Evolutionary conservation across 2,113 vertebrate genomes (phyloP).

Genomic region (Saguinus midas): DNA sequence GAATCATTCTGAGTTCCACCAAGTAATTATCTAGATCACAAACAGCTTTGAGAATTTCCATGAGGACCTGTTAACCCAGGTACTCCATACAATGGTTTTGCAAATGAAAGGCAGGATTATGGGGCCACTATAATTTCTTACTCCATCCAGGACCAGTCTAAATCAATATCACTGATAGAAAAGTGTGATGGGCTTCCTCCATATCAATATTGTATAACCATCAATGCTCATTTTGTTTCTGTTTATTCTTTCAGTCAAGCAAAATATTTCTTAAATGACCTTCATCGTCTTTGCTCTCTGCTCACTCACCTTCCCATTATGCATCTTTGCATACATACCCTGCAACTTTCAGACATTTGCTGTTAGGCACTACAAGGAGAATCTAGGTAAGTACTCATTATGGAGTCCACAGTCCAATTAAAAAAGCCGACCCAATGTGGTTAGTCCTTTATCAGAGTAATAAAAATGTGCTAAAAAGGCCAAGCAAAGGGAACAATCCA

Average conservation of each 20-base stretch:
- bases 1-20: neutral
- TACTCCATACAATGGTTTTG: neutral
- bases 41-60: neutral
- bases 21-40: neutral
- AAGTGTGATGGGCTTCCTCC: neutral
- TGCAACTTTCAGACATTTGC: neutral
- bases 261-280: neutral
- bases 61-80: neutral
- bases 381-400: accelerated
- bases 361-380: accelerated
- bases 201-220: neutral
- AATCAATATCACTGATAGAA: neutral
- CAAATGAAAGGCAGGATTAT: neutral
- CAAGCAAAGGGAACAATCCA: no score
- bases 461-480: neutral
- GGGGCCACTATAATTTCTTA: neutral
- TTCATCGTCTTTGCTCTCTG: neutral
- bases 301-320: neutral
- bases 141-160: neutral
- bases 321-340: neutral
- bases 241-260: neutral
- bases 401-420: neutral
- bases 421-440: accelerated
- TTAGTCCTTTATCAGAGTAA: neutral
- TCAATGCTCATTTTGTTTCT: neutral